Conservation (phyloP, 1,140 invertebrate genomes). For the Polyergus mexicanus region DNA sequence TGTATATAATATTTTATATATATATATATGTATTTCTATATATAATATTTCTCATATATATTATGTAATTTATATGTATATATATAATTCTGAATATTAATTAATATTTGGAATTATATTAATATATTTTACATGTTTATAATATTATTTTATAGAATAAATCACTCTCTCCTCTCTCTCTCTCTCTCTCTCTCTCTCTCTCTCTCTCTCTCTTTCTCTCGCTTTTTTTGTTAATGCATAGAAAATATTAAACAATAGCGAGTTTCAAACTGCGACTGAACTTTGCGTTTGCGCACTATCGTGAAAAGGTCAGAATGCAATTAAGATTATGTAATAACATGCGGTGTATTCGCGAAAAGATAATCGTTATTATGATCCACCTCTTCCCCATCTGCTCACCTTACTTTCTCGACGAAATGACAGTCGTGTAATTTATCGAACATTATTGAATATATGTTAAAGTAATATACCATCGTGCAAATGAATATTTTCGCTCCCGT, state of each 20-base stretch:
- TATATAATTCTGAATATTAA: background rate
- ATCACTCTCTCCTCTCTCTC: too few relatives aligned
- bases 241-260: background rate
- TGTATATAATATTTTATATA: background rate
- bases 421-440: background rate
- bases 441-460: constrained; percentile 35
- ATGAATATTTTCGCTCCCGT: background rate
- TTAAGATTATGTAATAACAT: constrained; percentile 59
- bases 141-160: background rate
- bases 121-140: background rate
- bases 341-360: constrained; percentile 15
- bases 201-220: too few relatives aligned
- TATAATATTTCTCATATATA: background rate
- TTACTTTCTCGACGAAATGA: constrained; percentile 51
- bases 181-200: too few relatives aligned
- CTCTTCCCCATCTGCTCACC: constrained; percentile 20
- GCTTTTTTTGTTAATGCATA: too few relatives aligned
- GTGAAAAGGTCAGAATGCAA: constrained; percentile 18
- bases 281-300: background rate
- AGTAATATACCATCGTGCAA: background rate
- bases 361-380: constrained; percentile 44
- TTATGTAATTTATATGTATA: too few relatives aligned
- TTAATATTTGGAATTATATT: background rate
- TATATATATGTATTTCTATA: background rate
- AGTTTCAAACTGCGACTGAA: background rate